A percentile compares a stretch with the other conserved stretches of the same genome.
Evolutionary conservation across 30 jellyfish, hydroid and myxozoan genomes (phyloP).

Genomic region (Rhopilema esculentum): DNA sequence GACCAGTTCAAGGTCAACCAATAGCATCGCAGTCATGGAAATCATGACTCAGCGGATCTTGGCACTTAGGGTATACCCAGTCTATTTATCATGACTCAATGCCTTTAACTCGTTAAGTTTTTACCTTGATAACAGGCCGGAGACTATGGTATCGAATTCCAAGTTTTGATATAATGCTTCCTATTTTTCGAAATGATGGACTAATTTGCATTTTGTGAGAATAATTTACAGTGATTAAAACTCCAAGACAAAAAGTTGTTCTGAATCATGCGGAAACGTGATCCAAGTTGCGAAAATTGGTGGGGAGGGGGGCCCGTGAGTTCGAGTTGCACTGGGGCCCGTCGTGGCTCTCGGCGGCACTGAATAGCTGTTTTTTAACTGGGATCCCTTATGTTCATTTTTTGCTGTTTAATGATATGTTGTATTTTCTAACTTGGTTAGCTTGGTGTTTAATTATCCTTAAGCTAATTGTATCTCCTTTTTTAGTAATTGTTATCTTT

Average conservation of each 20-base stretch:
- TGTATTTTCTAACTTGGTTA: too few species aligned
- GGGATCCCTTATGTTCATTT: too few species aligned
- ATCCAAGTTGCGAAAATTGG: background rate
- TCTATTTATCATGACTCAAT: too few species aligned
- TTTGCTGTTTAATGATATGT: too few species aligned
- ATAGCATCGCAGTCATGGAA: too few species aligned
- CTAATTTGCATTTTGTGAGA: background rate
- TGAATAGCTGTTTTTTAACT: background rate
- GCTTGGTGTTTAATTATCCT: too few species aligned
- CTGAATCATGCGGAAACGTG: background rate
- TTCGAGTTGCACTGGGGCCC: constrained; percentile 26
- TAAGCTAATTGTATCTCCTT: too few species aligned
- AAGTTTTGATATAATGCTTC: background rate
- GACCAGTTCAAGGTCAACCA: too few species aligned
- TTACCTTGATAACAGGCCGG: background rate
- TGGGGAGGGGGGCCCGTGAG: constrained; percentile 16
- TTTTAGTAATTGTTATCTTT: too few species aligned
- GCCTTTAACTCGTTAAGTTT: background rate
- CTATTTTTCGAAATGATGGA: background rate
- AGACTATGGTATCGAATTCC: background rate
- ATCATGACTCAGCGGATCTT: too few species aligned
- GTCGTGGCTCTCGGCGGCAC: constrained; percentile 32
- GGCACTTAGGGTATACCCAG: too few species aligned
- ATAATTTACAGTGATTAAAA: background rate
- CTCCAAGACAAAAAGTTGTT: background rate